phyloP scores from a whole-genome alignment of 2,888 invertebrate species.

The Steinernema hermaphroditum region DNA sequence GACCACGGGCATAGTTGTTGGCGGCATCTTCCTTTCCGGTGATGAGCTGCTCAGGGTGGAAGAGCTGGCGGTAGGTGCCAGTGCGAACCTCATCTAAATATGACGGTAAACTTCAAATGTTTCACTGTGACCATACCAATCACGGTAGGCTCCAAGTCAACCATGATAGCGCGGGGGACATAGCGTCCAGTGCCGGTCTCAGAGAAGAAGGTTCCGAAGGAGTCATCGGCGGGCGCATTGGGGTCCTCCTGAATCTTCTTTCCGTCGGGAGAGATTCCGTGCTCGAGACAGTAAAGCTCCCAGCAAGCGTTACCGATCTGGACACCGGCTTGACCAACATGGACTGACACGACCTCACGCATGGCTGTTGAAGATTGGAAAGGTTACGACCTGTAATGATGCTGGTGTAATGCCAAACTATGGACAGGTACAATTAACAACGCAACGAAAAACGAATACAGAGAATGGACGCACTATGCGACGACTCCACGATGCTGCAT shows the following conservation, averaged over 20 bases:
- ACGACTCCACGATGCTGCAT: constrained; percentile 11
- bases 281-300: constrained; percentile 51
- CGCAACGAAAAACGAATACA: constrained; percentile 9
- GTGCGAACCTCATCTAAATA: constrained; percentile 81
- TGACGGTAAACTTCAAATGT: too few relatives aligned
- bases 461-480: constrained; percentile 18
- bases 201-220: constrained; percentile 80
- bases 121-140: too few relatives aligned
- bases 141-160: constrained; percentile 61
- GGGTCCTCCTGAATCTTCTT: constrained; percentile 33
- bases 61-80: constrained; percentile 73
- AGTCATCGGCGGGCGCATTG: constrained; percentile 69
- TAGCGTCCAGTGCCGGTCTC: constrained; percentile 77
- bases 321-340: constrained; percentile 48
- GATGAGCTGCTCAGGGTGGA: constrained; percentile 67
- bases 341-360: constrained; percentile 33
- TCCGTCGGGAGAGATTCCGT: constrained; percentile 49
- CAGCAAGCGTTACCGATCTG: constrained; percentile 55
- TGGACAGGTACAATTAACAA: background rate
- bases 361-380: background rate
- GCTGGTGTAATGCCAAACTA: background rate
- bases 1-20: constrained; percentile 70
- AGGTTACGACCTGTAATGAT: constrained; percentile 24
- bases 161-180: constrained; percentile 64
- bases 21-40: constrained; percentile 69